These are phyloP conservation scores for Palythoa grandis DNA, from an alignment of 92 coral and sea anemone species.

Conservation along the genomic window DNA sequence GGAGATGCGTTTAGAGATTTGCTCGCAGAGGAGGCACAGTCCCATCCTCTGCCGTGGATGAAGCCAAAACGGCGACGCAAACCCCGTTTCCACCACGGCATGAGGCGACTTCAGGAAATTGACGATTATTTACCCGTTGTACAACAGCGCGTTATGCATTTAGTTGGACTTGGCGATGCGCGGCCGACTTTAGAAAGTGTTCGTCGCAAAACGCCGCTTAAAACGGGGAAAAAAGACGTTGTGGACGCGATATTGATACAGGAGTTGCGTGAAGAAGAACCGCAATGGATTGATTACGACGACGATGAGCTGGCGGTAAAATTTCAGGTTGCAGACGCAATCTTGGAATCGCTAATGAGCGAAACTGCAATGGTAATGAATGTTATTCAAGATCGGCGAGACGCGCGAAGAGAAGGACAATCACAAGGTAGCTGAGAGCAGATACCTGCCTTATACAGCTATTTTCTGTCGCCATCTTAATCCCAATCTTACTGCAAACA, in stretches of 20 bases:
- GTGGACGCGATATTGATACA: conserved; percentile 97
- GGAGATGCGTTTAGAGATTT: conserved; percentile 84
- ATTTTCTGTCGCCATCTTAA: not conserved
- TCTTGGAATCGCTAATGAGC: conserved; percentile 79
- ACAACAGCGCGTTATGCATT: conserved; percentile 79
- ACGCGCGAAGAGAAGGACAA: conserved; percentile 63
- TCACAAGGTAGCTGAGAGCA: not conserved
- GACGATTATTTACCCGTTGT: conserved; percentile 79
- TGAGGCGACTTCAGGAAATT: conserved; percentile 68
- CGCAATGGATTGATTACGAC: conserved; percentile 96
- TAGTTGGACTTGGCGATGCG: conserved; percentile 90
- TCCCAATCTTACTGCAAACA: not conserved
- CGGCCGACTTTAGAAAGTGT: conserved; percentile 86
- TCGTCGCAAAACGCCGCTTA: conserved; percentile 95
- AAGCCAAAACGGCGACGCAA: conserved; percentile 88
- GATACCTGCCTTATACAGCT: not conserved
- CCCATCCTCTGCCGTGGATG: conserved; percentile 91
- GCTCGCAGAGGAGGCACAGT: conserved; percentile 72
- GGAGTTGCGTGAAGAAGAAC: conserved; percentile 97
- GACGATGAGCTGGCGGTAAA: conserved; percentile 96
- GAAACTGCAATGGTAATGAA: conserved; percentile 96
- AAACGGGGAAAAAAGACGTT: conserved; percentile 92
- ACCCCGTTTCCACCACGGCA: conserved; percentile 79
- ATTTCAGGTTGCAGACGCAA: conserved; percentile 98
- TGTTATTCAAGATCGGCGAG: conserved; percentile 83